Percentiles rank a stretch among this genome's conserved stretches.
phyloP scores from a whole-genome alignment of 2,888 invertebrate species.

The Panzeria rudis region DNA sequence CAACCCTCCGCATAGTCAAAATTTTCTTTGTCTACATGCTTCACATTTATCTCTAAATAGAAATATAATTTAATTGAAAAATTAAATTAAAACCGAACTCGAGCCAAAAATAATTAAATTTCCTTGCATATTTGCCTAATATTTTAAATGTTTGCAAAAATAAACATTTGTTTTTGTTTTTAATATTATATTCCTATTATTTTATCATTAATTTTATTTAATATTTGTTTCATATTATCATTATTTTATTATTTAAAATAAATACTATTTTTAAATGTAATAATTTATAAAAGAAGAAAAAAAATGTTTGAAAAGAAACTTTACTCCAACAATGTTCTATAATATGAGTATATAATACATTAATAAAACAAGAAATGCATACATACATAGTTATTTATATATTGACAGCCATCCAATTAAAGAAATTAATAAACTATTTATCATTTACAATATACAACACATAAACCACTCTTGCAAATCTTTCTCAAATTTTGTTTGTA shows the following conservation, averaged over 20 bases:
- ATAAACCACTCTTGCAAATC: constrained; percentile 48
- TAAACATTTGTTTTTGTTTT: constrained; percentile 41
- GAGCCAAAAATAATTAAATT: no score
- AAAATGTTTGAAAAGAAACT: constrained; percentile 32
- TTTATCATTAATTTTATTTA: constrained; percentile 51
- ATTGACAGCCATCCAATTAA: constrained; percentile 62
- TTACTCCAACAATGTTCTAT: constrained; percentile 42
- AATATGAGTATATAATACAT: constrained; percentile 39
- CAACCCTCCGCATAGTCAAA: no score
- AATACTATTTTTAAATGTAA: constrained; percentile 21
- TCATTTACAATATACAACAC: constrained; percentile 55
- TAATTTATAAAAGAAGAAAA: constrained; percentile 37
- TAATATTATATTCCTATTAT: constrained; percentile 57
- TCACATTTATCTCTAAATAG: no score
- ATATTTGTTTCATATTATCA: constrained; percentile 41
- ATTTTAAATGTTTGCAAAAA: constrained; percentile 43
- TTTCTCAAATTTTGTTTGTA: constrained; percentile 2
- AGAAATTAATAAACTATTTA: constrained; percentile 52
- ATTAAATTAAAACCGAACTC: no score
- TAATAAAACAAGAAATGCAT: constrained; percentile 27
- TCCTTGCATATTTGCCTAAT: no score
- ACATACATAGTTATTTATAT: constrained; percentile 49
- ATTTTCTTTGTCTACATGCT: no score
- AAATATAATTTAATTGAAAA: no score
- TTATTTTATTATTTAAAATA: constrained; percentile 16